Evolutionary conservation across 2,888 invertebrate species (phyloP).

Genomic region (Athrips mouffetella): DNA sequence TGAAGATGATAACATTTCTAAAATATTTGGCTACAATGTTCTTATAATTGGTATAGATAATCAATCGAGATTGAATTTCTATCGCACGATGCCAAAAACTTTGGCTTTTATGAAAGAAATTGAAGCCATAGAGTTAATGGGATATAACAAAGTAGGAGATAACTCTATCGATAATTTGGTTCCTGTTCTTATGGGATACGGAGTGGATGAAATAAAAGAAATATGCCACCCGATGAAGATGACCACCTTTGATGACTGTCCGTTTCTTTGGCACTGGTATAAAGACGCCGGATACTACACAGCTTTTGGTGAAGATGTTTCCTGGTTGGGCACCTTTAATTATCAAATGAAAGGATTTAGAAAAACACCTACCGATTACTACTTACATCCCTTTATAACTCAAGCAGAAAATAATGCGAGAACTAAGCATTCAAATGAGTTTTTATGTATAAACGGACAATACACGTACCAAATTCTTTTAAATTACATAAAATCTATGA

Average conservation of each 20-base stretch:
- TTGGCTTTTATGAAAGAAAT: constrained; percentile 78
- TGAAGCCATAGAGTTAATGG: constrained; percentile 86
- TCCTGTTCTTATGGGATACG: constrained; percentile 84
- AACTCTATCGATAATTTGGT: constrained; percentile 95
- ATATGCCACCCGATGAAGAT: constrained; percentile 76
- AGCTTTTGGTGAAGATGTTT: constrained; percentile 87
- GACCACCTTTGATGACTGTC: constrained; percentile 84
- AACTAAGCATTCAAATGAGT: constrained; percentile 66
- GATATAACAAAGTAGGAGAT: constrained; percentile 96
- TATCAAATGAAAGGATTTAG: constrained; percentile 66
- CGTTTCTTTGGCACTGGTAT: constrained; percentile 89
- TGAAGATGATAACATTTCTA: no score
- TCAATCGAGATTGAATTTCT: constrained; percentile 90
- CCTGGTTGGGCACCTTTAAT: constrained; percentile 47
- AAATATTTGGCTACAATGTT: no score
- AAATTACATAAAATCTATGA: constrained; percentile 66
- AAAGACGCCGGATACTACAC: constrained; percentile 84
- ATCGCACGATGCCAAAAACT: constrained; percentile 89
- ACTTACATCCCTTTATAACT: constrained; percentile 82
- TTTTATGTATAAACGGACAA: constrained; percentile 81
- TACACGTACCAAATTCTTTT: constrained; percentile 81
- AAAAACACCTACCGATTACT: constrained; percentile 87
- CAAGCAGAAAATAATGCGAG: constrained; percentile 3
- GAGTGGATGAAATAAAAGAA: no score
- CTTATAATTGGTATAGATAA: constrained; percentile 91